These are phyloP conservation scores for Spinus pinus DNA, from an alignment of 2,797 vertebrate genomes.

Conservation along the genomic window DNA sequence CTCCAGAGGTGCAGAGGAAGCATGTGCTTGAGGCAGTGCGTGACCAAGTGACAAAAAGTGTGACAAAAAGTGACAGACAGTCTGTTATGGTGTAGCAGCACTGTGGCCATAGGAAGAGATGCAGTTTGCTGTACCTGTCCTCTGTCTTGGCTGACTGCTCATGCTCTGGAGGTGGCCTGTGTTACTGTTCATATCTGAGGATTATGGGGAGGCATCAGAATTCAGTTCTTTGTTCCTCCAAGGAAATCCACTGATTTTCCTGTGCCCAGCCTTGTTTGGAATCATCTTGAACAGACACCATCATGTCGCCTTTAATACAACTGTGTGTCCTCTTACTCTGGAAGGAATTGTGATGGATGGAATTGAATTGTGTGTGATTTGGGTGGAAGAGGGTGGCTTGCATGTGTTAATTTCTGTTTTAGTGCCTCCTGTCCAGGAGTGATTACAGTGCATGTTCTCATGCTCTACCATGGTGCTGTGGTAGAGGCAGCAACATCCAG, in stretches of 20 bases:
- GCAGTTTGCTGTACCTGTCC: background rate
- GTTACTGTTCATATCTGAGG: background rate
- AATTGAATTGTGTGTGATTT: background rate
- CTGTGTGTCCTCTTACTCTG: background rate
- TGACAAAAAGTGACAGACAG: background rate
- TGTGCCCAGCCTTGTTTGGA: background rate
- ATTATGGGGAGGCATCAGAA: background rate
- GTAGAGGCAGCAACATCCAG: conserved; percentile 13
- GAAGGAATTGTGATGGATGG: background rate
- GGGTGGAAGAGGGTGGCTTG: background rate
- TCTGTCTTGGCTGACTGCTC: background rate
- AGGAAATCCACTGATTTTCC: background rate
- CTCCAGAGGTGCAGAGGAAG: background rate
- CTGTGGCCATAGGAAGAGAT: background rate
- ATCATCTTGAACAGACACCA: background rate
- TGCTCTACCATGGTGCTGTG: background rate
- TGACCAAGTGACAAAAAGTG: background rate
- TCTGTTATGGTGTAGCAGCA: background rate
- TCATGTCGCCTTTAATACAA: background rate
- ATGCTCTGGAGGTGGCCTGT: background rate
- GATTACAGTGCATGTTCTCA: background rate
- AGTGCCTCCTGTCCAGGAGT: background rate
- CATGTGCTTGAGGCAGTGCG: background rate
- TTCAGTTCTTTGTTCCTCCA: background rate
- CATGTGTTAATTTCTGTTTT: conserved; percentile 21